Evolutionary conservation across 2,113 vertebrate genomes (phyloP).

Genomic region (Trogon melanurus): DNA sequence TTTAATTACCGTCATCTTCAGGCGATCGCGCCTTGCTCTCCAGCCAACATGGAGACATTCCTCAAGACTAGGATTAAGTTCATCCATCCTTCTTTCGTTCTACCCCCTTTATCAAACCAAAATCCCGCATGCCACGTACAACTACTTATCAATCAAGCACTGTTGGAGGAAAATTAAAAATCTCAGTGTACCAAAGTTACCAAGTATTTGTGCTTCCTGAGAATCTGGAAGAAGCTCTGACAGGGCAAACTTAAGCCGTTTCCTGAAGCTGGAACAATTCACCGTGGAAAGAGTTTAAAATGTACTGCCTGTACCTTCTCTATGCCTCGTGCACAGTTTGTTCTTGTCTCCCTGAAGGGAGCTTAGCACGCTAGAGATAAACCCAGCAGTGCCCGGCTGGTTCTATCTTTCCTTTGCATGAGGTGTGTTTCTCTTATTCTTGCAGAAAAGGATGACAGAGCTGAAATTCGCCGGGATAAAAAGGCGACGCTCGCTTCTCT

Average conservation of each 20-base stretch:
- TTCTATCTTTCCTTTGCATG: slow-evolving; percentile 11
- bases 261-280: background rate
- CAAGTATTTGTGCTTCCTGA: background rate
- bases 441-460: background rate
- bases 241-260: background rate
- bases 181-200: background rate
- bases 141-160: background rate
- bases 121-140: background rate
- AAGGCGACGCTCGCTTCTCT: background rate
- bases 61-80: background rate
- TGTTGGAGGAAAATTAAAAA: background rate
- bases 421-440: slow-evolving; percentile 5
- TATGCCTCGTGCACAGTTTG: background rate
- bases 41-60: background rate
- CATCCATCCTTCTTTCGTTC: background rate
- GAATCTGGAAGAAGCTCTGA: background rate
- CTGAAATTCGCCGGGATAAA: slow-evolving; percentile 8
- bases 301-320: background rate
- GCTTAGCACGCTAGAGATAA: slow-evolving; percentile 35
- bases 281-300: slow-evolving; percentile 1
- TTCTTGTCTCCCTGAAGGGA: slow-evolving; percentile 19
- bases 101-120: background rate
- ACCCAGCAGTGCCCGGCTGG: background rate
- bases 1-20: background rate
- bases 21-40: background rate